phyloP scores from a whole-genome alignment of 64 coral and sea anemone genomes.

The Porites lutea region DNA sequence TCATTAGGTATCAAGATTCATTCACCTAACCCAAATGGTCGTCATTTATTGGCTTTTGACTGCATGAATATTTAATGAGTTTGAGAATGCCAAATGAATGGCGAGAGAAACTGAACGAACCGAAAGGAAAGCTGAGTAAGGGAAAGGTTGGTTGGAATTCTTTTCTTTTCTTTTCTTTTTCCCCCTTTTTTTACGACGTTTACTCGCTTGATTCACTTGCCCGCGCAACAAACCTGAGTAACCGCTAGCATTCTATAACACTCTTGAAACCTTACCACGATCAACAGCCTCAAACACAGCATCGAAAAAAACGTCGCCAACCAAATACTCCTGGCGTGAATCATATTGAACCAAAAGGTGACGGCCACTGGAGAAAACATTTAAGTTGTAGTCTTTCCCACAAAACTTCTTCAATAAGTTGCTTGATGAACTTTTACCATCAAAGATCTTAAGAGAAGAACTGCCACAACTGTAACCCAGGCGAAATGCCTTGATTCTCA shows the following conservation, averaged over 20 bases:
- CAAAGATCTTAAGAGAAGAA: background rate
- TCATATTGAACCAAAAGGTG: slow-evolving; percentile 47
- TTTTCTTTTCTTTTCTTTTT: too few species aligned
- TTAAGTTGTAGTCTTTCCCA: background rate
- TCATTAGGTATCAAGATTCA: too few species aligned
- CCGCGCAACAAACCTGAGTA: too few species aligned
- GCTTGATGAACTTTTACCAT: slow-evolving; percentile 20
- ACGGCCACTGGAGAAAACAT: slow-evolving; percentile 35
- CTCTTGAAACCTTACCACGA: background rate
- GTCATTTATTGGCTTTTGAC: too few species aligned
- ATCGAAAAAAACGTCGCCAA: background rate
- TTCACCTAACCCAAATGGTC: too few species aligned
- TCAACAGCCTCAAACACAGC: slow-evolving; percentile 32
- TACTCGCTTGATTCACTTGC: too few species aligned
- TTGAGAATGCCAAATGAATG: too few species aligned
- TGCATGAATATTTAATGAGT: too few species aligned
- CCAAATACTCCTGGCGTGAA: background rate
- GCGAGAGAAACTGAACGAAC: too few species aligned
- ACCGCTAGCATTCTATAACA: background rate
- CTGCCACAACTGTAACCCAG: background rate
- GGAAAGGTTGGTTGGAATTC: too few species aligned
- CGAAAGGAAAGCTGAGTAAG: too few species aligned
- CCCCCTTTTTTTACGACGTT: too few species aligned
- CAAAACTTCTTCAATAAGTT: slow-evolving; percentile 27
- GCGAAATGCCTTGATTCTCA: background rate